phyloP scores from a whole-genome alignment of 2,888 invertebrate species.

The Thymelicus sylvestris region DNA sequence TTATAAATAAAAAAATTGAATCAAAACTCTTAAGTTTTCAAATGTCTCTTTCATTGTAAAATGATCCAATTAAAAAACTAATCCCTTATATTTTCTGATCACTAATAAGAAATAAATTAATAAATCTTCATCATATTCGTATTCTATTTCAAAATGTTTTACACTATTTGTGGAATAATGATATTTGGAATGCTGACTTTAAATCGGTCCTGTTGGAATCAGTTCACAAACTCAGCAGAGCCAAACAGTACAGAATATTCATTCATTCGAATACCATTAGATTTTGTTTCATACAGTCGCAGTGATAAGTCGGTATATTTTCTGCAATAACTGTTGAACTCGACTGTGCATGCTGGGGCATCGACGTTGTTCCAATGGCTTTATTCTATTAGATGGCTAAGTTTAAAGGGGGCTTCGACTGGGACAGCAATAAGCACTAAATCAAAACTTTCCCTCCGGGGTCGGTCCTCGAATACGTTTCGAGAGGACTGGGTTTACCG shows the following conservation, averaged over 20 bases:
- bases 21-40: no score
- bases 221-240: conserved; percentile 43
- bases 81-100: no score
- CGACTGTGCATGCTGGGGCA: conserved; percentile 34
- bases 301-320: conserved; percentile 66
- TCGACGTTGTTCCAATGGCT: conserved; percentile 74
- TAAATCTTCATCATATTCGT: no score
- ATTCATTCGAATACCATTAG: conserved; percentile 66
- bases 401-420: conserved; percentile 77
- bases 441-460: conserved; percentile 80
- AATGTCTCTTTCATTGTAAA: no score
- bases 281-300: conserved; percentile 53
- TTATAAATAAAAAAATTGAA: no score
- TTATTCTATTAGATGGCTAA: conserved; percentile 81
- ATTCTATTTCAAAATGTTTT: no score
- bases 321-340: conserved; percentile 57
- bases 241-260: conserved; percentile 66
- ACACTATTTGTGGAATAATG: neutral
- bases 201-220: conserved; percentile 14
- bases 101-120: no score
- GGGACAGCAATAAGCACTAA: conserved; percentile 81
- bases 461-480: conserved; percentile 66
- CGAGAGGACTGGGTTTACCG: conserved; percentile 57
- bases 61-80: no score
- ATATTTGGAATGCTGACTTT: conserved; percentile 41